Evolutionary conservation across 2,888 invertebrate genomes (phyloP), one percentile per base, ranked within the genome.

Genomic region (Tholera decimalis): DNA sequence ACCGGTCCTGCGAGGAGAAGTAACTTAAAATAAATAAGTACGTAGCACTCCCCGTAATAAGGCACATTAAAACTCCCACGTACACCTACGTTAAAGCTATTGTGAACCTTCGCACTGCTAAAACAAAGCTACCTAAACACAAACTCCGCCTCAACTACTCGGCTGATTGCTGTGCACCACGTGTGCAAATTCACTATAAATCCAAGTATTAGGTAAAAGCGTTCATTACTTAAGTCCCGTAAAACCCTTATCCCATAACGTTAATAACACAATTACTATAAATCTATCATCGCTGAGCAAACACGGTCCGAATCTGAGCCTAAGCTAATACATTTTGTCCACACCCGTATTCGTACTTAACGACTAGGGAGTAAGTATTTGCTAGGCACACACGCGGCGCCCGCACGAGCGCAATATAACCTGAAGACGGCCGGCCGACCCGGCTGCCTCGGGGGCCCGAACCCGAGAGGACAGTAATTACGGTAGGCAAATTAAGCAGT

Each of bases 401-500:
- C 94, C 94, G 94, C 94, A 94, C 93, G 35, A 87, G 86, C 89
- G 92, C 92, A 94, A 94, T 94, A 94, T 94, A 94, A 93, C 93
- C 92, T 92, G 92, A 94, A 95, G 95, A 95, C 92, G 93, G 90
- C 90, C 86, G 91, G 92, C 91, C 92, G 92, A 28, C 47, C 18
- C 47, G 47, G 24, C 44, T 89, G 91, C 91, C 92, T 91, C 88
- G 87, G 92, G 93, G 92, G 90, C 92, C 93, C 92, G 90, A 88
- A 90, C 93, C 94, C 94, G 91, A 91, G 93, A 94, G 94, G 95
- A 95, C 95, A 95, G 96, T 95, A 96, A 96, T 96, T 96, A 96
- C 95, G 94, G 95, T 95, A 95, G 95, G 96, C 96, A 96, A 96
- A 96, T 96, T 95, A 95, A 95, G 96, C 95, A 95, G 95, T 95